These are phyloP conservation scores for Macrochelys suwanniensis DNA, from an alignment of 2,797 vertebrate genomes.

Conservation along the genomic window DNA sequence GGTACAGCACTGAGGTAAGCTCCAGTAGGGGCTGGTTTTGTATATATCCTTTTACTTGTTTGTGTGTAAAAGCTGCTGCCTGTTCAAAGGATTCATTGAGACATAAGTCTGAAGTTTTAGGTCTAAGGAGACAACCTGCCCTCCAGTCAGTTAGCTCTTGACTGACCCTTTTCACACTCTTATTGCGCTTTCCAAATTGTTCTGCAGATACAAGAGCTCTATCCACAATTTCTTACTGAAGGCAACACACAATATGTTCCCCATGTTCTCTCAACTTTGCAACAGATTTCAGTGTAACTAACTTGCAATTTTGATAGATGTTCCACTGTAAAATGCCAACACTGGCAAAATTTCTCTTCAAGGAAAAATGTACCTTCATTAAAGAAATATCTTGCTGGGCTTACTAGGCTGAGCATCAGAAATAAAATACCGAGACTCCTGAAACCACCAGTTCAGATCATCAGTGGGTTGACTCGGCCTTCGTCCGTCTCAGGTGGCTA, in stretches of 20 bases:
- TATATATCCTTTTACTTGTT: not conserved
- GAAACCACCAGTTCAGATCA: rapidly evolving
- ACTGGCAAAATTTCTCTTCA: not conserved
- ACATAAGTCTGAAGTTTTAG: not conserved
- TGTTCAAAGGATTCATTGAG: not conserved
- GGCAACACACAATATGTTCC: not conserved
- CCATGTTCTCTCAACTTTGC: not conserved
- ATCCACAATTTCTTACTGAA: not conserved
- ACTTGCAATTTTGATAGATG: not conserved
- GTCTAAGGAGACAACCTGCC: not conserved
- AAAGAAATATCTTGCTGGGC: not conserved
- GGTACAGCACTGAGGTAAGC: not conserved
- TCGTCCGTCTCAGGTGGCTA: not conserved
- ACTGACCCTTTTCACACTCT: not conserved
- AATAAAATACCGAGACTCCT: not conserved
- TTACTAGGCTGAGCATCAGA: not conserved
- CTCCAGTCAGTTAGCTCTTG: not conserved
- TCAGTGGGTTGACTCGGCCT: not conserved
- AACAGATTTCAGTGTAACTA: not conserved
- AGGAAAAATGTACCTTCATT: not conserved
- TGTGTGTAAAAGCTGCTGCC: not conserved
- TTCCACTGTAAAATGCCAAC: not conserved
- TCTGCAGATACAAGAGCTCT: not conserved
- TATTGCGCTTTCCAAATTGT: not conserved
- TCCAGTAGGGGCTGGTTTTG: not conserved